Evolutionary conservation across 2,797 vertebrate species (phyloP).

Genomic region (Helarctos malayanus): DNA sequence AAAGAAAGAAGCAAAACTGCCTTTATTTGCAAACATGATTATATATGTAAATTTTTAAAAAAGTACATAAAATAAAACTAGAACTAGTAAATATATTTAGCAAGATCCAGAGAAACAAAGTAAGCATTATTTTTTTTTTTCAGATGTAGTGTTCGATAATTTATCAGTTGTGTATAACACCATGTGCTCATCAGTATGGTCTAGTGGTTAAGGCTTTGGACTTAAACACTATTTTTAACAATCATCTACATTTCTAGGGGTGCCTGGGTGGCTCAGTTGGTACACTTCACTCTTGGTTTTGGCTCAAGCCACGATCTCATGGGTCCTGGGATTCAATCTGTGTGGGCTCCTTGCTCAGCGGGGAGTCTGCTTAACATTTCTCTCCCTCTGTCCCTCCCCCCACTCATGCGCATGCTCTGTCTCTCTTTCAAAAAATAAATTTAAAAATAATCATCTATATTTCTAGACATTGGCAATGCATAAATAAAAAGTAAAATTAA

Average conservation of each 20-base stretch:
- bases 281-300: background rate
- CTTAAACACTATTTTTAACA: background rate
- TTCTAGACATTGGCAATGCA: background rate
- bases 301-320: background rate
- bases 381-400: background rate
- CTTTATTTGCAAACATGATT: background rate
- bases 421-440: background rate
- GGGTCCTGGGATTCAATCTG: background rate
- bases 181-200: too few species aligned
- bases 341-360: background rate
- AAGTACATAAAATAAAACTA: background rate
- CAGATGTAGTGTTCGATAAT: too few species aligned
- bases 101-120: background rate
- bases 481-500: background rate
- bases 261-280: background rate
- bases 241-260: background rate
- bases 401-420: background rate
- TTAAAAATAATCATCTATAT: background rate
- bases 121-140: background rate
- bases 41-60: background rate
- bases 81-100: background rate
- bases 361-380: background rate
- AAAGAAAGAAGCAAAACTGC: background rate
- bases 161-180: too few species aligned
- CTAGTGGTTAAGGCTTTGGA: too few species aligned